These are phyloP conservation scores for Dicaeum eximium DNA, from an alignment of 2,113 vertebrate genomes.

Conservation along the genomic window DNA sequence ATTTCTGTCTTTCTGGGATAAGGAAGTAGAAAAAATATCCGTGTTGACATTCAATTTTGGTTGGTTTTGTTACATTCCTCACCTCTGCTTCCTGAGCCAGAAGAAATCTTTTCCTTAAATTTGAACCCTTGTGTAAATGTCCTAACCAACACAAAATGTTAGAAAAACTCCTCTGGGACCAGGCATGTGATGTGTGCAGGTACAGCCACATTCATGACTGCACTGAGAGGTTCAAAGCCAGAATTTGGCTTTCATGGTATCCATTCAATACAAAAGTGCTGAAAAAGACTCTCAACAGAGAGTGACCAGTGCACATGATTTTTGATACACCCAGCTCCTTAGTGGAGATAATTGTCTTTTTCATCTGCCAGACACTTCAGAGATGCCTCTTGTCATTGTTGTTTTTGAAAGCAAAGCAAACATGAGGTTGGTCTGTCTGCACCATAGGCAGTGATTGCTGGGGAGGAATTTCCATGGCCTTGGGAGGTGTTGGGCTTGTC, in stretches of 20 bases:
- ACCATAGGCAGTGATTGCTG: background rate
- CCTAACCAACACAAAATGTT: background rate
- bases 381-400: background rate
- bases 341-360: background rate
- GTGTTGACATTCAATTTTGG: background rate
- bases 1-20: background rate
- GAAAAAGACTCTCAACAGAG: background rate
- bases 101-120: background rate
- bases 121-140: background rate
- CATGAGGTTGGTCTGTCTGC: background rate
- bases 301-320: background rate
- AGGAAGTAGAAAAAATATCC: background rate
- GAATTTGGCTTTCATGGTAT: background rate
- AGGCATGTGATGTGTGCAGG: background rate
- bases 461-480: background rate
- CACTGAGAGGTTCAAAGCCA: background rate
- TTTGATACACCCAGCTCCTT: background rate
- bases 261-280: accelerated
- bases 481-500: background rate
- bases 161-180: background rate
- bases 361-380: background rate
- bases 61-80: background rate
- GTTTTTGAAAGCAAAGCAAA: background rate
- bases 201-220: background rate
- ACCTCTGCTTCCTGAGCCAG: background rate